These are phyloP conservation scores for Bicyclus anynana DNA, from an alignment of 1,140 invertebrate genomes.

Conservation along the genomic window DNA sequence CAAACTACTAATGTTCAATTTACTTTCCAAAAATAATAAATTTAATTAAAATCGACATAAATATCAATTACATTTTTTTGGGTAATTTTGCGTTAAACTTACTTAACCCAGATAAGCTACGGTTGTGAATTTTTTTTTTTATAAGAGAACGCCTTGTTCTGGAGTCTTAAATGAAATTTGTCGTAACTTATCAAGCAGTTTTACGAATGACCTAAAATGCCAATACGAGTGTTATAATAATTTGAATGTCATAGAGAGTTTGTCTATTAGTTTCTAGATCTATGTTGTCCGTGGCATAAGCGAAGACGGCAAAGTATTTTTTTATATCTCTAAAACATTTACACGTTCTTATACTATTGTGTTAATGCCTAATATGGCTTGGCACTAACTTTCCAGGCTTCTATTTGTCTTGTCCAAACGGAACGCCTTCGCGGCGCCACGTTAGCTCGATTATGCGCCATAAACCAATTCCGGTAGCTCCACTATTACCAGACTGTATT, in stretches of 20 bases:
- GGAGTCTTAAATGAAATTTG: too few relatives aligned
- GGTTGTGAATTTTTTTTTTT: too few relatives aligned
- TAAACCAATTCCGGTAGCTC: constrained; percentile 73
- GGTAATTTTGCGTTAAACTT: too few relatives aligned
- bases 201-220: too few relatives aligned
- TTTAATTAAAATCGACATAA: too few relatives aligned
- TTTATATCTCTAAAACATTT: background rate
- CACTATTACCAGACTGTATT: constrained; percentile 54
- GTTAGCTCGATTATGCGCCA: constrained; percentile 62
- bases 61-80: too few relatives aligned
- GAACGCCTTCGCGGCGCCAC: constrained; percentile 64
- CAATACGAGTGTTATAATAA: too few relatives aligned
- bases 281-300: background rate
- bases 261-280: background rate
- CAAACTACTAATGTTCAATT: too few relatives aligned
- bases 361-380: constrained; percentile 37
- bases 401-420: constrained; percentile 33
- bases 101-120: too few relatives aligned
- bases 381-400: constrained; percentile 11
- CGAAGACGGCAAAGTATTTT: background rate
- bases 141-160: too few relatives aligned
- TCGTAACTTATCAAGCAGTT: too few relatives aligned
- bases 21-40: too few relatives aligned
- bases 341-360: background rate
- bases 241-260: background rate